Conservation (phyloP, 2,888 invertebrate species). For the Stegophylla sp. region DNA sequence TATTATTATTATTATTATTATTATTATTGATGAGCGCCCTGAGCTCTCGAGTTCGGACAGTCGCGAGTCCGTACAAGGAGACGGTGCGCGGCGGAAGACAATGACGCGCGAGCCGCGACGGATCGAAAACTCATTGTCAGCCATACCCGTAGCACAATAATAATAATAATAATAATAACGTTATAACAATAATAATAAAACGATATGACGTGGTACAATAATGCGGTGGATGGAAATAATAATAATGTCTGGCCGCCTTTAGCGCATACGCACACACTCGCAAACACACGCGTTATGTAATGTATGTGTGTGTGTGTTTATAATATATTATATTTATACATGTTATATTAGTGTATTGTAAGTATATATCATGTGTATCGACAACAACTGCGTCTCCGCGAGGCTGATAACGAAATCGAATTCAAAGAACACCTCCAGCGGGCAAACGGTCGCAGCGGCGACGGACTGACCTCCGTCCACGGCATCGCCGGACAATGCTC, state of each 20-base stretch:
- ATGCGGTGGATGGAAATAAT: not conserved
- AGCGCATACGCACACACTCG: not conserved
- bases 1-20: too few relatives aligned
- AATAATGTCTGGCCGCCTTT: not conserved
- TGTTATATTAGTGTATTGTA: not conserved
- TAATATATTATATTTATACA: not conserved
- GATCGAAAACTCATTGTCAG: not conserved
- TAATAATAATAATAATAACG: not conserved
- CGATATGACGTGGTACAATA: too few relatives aligned
- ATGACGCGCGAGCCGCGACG: not conserved
- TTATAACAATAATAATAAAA: not conserved
- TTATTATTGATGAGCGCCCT: conserved; percentile 15
- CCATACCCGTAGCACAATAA: not conserved
- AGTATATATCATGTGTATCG: not conserved
- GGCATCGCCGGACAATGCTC: not conserved
- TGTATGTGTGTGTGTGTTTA: not conserved
- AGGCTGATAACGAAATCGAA: not conserved
- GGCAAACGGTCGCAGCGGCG: not conserved
- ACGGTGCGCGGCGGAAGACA: not conserved
- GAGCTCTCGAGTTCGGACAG: conserved; percentile 3
- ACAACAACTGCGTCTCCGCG: conserved; percentile 17
- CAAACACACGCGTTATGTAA: not conserved
- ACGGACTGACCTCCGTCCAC: not conserved
- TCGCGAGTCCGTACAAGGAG: not conserved
- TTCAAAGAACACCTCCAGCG: conserved; percentile 11